phyloP scores from a whole-genome alignment of 2,888 invertebrate genomes.

The Luperina testacea region DNA sequence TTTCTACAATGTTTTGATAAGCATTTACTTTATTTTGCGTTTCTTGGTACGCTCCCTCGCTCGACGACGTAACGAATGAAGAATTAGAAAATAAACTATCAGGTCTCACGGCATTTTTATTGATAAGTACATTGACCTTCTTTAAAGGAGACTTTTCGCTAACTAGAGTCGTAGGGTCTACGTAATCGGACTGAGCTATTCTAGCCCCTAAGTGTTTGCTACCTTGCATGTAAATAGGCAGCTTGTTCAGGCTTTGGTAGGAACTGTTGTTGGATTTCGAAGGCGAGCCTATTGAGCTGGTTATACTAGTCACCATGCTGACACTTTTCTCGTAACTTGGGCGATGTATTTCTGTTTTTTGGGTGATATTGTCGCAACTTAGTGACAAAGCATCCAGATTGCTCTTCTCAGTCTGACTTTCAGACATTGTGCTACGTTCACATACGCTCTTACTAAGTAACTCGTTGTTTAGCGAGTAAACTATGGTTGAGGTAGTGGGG shows the following conservation, averaged over 20 bases:
- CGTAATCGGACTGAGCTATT: slow-evolving; percentile 96
- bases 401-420: slow-evolving; percentile 84
- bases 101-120: slow-evolving; percentile 89
- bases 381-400: slow-evolving; percentile 82
- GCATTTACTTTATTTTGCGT: slow-evolving; percentile 67
- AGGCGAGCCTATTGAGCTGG: slow-evolving; percentile 78
- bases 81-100: slow-evolving; percentile 90
- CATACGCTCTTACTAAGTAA: slow-evolving; percentile 84
- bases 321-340: slow-evolving; percentile 82
- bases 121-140: slow-evolving; percentile 91
- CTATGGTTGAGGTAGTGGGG: slow-evolving; percentile 78
- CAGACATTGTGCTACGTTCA: slow-evolving; percentile 80
- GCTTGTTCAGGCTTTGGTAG: slow-evolving; percentile 84
- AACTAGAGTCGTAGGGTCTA: slow-evolving; percentile 93
- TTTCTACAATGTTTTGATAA: slow-evolving; percentile 56
- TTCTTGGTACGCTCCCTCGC: slow-evolving; percentile 87
- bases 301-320: slow-evolving; percentile 80
- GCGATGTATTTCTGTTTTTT: slow-evolving; percentile 74
- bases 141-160: slow-evolving; percentile 83
- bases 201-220: slow-evolving; percentile 96
- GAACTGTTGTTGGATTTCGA: slow-evolving; percentile 83
- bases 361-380: slow-evolving; percentile 83
- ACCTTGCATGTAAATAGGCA: slow-evolving; percentile 93
- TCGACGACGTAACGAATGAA: slow-evolving; percentile 89
- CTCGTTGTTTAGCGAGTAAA: slow-evolving; percentile 75